phyloP scores from a whole-genome alignment of 2,888 invertebrate genomes.

The Sycophila texana region DNA sequence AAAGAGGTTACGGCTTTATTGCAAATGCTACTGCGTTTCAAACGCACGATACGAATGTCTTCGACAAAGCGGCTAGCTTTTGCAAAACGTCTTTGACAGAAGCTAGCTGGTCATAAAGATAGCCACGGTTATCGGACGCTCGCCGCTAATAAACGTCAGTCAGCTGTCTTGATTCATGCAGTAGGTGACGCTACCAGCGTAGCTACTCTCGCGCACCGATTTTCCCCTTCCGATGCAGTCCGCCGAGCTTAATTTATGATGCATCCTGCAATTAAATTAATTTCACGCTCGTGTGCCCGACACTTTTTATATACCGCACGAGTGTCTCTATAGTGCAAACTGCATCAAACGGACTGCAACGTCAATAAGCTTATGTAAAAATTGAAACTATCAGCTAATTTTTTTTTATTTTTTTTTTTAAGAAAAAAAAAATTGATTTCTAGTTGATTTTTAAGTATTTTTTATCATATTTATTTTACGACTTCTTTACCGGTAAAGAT shows the following conservation, averaged over 20 bases:
- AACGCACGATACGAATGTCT: no score
- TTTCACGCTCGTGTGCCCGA: conserved; percentile 7
- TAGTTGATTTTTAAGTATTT: no score
- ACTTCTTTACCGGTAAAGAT: no score
- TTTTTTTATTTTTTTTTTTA: no score
- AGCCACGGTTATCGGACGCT: conserved; percentile 56
- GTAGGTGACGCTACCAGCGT: neutral
- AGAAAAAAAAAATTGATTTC: no score
- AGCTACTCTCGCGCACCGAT: conserved; percentile 9
- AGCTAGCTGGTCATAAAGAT: conserved; percentile 59
- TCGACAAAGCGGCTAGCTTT: neutral
- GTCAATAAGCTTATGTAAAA: no score
- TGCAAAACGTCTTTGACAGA: conserved; percentile 44
- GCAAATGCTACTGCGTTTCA: no score
- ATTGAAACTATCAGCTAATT: no score
- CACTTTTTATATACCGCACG: conserved; percentile 3
- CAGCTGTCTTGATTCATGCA: conserved; percentile 61
- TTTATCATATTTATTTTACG: no score
- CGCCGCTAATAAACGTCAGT: conserved; percentile 61
- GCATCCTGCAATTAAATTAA: conserved; percentile 18
- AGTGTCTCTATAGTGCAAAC: neutral
- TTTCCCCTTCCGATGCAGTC: conserved; percentile 11
- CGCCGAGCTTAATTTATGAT: conserved; percentile 22
- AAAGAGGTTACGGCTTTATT: no score
- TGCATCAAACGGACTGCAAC: no score